These are phyloP conservation scores for Atethmia centrago DNA, from an alignment of 2,888 invertebrate genomes.

Conservation along the genomic window DNA sequence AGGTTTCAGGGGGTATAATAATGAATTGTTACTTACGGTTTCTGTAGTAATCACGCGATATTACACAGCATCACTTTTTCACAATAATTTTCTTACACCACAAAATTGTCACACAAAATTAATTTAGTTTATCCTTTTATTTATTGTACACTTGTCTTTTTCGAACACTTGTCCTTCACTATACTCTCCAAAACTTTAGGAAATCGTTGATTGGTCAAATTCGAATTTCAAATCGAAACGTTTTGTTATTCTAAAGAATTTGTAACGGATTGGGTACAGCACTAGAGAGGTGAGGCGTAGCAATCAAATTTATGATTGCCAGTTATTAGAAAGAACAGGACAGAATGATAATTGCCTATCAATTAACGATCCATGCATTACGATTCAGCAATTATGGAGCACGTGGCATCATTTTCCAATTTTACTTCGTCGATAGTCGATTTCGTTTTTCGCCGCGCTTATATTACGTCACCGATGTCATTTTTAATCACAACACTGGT, in stretches of 20 bases:
- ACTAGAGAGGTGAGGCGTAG: constrained; percentile 68
- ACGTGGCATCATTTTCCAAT: constrained; percentile 85
- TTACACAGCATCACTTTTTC: constrained; percentile 86
- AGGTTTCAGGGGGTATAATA: background rate
- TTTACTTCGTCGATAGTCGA: constrained; percentile 67
- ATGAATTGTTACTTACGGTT: constrained; percentile 81
- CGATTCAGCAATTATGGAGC: constrained; percentile 82
- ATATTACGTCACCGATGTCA: constrained; percentile 87
- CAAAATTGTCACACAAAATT: constrained; percentile 77
- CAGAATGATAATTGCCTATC: constrained; percentile 83
- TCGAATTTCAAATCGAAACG: constrained; percentile 55
- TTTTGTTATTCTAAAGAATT: constrained; percentile 61
- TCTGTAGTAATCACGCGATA: constrained; percentile 74
- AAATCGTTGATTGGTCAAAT: constrained; percentile 57
- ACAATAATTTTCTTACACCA: constrained; percentile 77
- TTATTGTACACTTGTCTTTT: constrained; percentile 68
- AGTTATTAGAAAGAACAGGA: constrained; percentile 84
- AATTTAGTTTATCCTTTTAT: constrained; percentile 52
- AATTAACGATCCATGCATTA: constrained; percentile 83
- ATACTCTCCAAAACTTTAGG: constrained; percentile 35
- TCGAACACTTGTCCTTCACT: constrained; percentile 68
- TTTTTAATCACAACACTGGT: constrained; percentile 78
- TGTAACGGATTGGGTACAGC: constrained; percentile 63
- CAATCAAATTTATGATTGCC: constrained; percentile 78
- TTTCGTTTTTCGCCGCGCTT: constrained; percentile 64